Conservation (phyloP, 2,113 vertebrate species). For the Paradoxurus hermaphroditus region DNA sequence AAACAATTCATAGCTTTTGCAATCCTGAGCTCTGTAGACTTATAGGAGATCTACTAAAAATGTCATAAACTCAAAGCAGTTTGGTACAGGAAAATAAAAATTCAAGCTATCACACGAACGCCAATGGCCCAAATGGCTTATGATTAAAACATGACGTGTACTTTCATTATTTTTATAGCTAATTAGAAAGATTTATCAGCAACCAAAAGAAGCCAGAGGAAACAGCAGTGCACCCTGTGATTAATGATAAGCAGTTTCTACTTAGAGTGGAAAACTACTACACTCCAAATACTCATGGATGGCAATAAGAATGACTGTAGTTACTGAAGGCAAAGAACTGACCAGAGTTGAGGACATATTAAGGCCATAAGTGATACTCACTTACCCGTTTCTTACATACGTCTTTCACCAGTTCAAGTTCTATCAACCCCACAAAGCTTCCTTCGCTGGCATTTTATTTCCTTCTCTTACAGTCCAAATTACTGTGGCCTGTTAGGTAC, state of each 20-base stretch:
- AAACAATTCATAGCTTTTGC: conserved; percentile 56
- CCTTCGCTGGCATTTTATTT: background rate
- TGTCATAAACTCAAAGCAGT: conserved; percentile 56
- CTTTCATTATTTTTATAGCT: conserved; percentile 68
- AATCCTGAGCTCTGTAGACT: conserved; percentile 24
- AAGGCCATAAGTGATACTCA: background rate
- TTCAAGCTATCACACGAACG: conserved; percentile 36
- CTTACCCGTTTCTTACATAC: background rate
- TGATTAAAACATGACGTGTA: conserved; percentile 60
- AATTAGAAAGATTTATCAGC: conserved; percentile 70
- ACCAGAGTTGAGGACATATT: background rate
- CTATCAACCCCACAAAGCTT: background rate
- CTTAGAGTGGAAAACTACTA: conserved; percentile 53
- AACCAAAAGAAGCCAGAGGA: conserved; percentile 59
- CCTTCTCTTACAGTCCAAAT: background rate
- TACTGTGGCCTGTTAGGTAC: background rate
- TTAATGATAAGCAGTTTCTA: conserved; percentile 61
- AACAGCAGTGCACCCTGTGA: conserved; percentile 4
- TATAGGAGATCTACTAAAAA: conserved; percentile 49
- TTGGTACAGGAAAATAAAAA: conserved; percentile 65
- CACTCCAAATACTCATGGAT: background rate
- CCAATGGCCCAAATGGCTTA: conserved; percentile 32
- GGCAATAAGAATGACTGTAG: background rate
- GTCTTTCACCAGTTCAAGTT: background rate
- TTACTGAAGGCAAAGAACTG: background rate